These are phyloP conservation scores for Noctua comes DNA, from an alignment of 2,888 invertebrate species.

Conservation along the genomic window DNA sequence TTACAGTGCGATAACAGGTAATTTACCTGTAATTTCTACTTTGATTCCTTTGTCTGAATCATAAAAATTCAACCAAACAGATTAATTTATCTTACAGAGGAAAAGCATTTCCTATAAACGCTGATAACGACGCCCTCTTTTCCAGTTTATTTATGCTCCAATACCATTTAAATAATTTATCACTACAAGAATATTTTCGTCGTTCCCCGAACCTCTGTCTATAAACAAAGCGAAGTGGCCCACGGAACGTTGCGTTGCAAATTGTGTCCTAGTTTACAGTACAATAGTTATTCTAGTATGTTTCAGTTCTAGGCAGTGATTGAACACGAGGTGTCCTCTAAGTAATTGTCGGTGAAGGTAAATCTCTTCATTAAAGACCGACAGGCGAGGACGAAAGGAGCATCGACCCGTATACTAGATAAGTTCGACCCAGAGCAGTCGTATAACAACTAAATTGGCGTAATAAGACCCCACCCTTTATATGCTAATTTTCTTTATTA, in stretches of 20 bases:
- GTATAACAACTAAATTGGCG: conserved; percentile 63
- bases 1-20: conserved; percentile 11
- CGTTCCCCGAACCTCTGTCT: conserved; percentile 29
- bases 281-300: conserved; percentile 53
- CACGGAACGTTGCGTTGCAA: conserved; percentile 43
- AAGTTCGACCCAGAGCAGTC: conserved; percentile 47
- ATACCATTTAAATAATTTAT: conserved; percentile 49
- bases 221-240: conserved; percentile 45
- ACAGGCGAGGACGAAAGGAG: conserved; percentile 45
- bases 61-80: conserved; percentile 8
- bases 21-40: conserved; percentile 15
- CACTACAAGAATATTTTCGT: conserved; percentile 43
- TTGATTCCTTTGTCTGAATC: conserved; percentile 5
- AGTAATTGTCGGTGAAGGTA: conserved; percentile 56
- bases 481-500: conserved; percentile 64
- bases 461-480: conserved; percentile 64
- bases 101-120: conserved; percentile 28
- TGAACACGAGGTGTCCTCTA: conserved; percentile 50
- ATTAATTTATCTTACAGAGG: conserved; percentile 11
- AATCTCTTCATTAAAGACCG: conserved; percentile 52
- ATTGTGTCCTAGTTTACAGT: conserved; percentile 41
- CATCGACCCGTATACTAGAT: conserved; percentile 57
- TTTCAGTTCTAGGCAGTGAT: conserved; percentile 55
- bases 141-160: conserved; percentile 45
- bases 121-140: conserved; percentile 20